Base-by-base conservation (phyloP, 1,140 invertebrate species). In the Orchestia grillus region DNA sequence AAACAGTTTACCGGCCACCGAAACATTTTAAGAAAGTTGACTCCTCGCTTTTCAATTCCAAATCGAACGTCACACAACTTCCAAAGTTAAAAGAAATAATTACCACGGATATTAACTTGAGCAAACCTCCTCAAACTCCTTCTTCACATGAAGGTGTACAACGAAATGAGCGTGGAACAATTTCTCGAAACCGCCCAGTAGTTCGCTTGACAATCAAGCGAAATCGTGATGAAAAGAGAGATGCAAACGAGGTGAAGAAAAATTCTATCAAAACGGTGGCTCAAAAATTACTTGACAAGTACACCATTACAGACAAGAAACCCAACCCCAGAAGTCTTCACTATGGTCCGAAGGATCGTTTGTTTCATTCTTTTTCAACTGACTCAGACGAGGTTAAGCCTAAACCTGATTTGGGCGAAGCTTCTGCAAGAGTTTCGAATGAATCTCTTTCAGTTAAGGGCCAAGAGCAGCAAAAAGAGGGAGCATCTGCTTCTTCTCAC, bases 211-310 rank as follows among this genome's bases (percentile, higher is more conserved):
- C 96, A 0, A 96, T 96, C 45, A 97, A 97, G 44, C 42, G 96
- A 62, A 96, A 96, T 44, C 96, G 96, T 43, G 95, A 96, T 47
- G 95, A 96, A 45, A 87, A 91, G 36, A 96, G 96, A 90, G 95
- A 96, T 23, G 96, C 95, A 15, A 96, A 96, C 41, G 77, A 95
- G n/a, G 95, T 97, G 0, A 96, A 92, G 62, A 95, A 96, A 94
- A 97, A 96, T 53, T 96, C 96, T 11, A 62, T 97, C 11, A 96
- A 97, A 92, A 97, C 96, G 11, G 96, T 97, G 43, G 96, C 96
- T 45, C 96, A 97, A 53, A 96, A 96, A 57, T 95, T 97, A 36
- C 90, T 97, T 28, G 96, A 97, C 42, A 97, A 97, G 87, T 97
- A 97, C 90, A 96, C 95, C 28, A 96, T 96, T n/a, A 91, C 95